Evolutionary conservation across 2,113 vertebrate genomes (phyloP), one percentile per base, ranked within the genome.

Genomic region (Larimichthys polyactis): DNA sequence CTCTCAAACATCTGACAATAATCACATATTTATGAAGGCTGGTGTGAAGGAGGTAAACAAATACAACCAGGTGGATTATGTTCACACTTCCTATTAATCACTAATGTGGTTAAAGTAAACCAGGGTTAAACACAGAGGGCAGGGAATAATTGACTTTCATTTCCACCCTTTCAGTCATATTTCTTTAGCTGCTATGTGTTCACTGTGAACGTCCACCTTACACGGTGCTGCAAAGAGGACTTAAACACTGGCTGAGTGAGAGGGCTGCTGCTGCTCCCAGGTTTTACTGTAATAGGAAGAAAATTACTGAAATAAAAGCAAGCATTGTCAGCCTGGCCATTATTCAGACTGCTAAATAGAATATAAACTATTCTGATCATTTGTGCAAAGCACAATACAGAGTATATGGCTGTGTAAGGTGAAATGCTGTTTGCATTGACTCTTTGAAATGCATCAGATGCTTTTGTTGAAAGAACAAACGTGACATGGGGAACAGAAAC

Each of bases 1-100:
- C 79, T 81, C 72, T 59, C 36, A 27, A 65, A 32, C 44, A n/a
- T 43, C 58, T 72, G 20, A 27, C 43, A 67, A 12, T 40, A n/a
- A 69, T 74, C 55, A 49, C 44, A 54, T 15, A 44, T 84, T 80
- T 72, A 87, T 79, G 69, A 65, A 40, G 3, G n/a, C 71, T 86
- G 79, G 60, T 65, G 74, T 71, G 54, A 40, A 20, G 70, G 62
- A 83, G 68, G 68, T 75, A 79, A 87, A 90, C 78, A 89, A 73
- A 74, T 46, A 40, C 51, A 76, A 29, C 60, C 6, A 2, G 49
- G 68, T 27, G 55, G 73, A 74, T 84, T 62, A 59, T 54, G 54
- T 67, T 78, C 46, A 62, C 5, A 11, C 60, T 64, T 54, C 10
- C 36, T 67, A 65, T 74, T 59, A 75, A 86, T 79, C 36, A 17